These are phyloP conservation scores for Maniola jurtina DNA, from an alignment of 1,140 invertebrate species.

Conservation along the genomic window DNA sequence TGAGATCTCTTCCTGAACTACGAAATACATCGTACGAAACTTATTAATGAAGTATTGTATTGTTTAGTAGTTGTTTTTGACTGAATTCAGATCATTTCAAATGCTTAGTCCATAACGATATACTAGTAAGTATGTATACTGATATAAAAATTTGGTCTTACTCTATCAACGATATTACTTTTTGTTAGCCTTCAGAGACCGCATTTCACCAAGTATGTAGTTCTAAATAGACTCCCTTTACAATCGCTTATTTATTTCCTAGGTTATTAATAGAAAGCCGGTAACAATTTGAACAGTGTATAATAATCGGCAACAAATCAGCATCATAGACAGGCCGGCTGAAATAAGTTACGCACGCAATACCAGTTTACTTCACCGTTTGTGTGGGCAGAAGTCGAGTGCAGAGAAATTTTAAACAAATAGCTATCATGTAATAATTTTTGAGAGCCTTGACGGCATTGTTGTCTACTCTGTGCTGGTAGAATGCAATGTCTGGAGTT, in stretches of 20 bases:
- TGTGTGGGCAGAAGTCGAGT: slow-evolving; percentile 45
- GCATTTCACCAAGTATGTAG: too few relatives aligned
- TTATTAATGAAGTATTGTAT: too few relatives aligned
- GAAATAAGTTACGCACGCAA: slow-evolving; percentile 38
- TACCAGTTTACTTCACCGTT: slow-evolving; percentile 29
- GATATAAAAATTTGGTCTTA: too few relatives aligned
- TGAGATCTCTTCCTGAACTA: too few relatives aligned
- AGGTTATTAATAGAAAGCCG: slow-evolving; percentile 28
- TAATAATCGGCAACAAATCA: slow-evolving; percentile 37
- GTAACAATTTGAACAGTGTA: slow-evolving; percentile 33
- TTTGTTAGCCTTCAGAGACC: too few relatives aligned
- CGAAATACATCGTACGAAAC: too few relatives aligned
- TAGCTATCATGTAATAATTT: slow-evolving; percentile 19
- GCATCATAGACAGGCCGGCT: slow-evolving; percentile 26
- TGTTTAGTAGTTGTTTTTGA: too few relatives aligned
- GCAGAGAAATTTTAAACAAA: slow-evolving; percentile 62
- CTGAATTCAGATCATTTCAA: too few relatives aligned
- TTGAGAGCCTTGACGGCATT: background rate
- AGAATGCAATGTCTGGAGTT: too few relatives aligned
- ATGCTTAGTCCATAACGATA: too few relatives aligned
- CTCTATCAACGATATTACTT: too few relatives aligned
- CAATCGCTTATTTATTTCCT: slow-evolving; percentile 9
- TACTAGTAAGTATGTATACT: too few relatives aligned
- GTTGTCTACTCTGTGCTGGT: background rate
- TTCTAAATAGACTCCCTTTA: background rate